Evolutionary conservation across 2,797 vertebrate genomes (phyloP), one percentile per base, ranked within the genome.

Genomic region (Bryconaethiops microstoma): DNA sequence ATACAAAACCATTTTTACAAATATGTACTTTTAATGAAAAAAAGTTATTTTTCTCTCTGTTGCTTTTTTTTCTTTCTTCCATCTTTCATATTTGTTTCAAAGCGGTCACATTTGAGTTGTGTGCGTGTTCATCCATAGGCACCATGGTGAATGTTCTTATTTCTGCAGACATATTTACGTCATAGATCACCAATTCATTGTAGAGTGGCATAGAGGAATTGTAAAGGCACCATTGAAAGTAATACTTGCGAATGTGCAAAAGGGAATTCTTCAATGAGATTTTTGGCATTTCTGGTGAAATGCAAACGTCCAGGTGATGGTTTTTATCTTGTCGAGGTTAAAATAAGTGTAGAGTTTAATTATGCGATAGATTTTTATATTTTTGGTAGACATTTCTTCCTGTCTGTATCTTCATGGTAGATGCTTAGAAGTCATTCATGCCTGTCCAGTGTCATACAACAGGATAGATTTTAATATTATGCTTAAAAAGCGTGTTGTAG

Each of bases 321-420:
- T 74, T 84, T 83, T 72, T 83, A 64, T 82, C 64, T 85, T 72
- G 52, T 48, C 75, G 59, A 82, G 82, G 57, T 75, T 81, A 25
- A 68, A 83, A 62, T 72, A 81, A 73, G 84, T 74, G 82, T 83
- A 63, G 75, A 83, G 76, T 77, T 81, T 79, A 85, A 79, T 83
- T 84, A 76, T 79, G 81, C 78, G 55, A 87, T 86, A 79, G 67
- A 84, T 76, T 87, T 86, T 86, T 79, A 86, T 86, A 79, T 85
- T 87, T 84, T 77, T 83, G 76, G 63, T 25, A 29, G 29, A 73
- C 42, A 19, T 60, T 82, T 60, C 48, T 64, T 62, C 35, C 54
- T 50, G 67, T 77, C 65, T 64, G 39, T 73, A 19, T 80, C 65
- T 78, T 52, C 63, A 48, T 80, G 62, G 65, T 85, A 82, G 76